Percentiles rank a stretch among this genome's conserved stretches.
Conservation (phyloP, 2,797 vertebrate species). For the Schizopygopsis pylzovi region DNA sequence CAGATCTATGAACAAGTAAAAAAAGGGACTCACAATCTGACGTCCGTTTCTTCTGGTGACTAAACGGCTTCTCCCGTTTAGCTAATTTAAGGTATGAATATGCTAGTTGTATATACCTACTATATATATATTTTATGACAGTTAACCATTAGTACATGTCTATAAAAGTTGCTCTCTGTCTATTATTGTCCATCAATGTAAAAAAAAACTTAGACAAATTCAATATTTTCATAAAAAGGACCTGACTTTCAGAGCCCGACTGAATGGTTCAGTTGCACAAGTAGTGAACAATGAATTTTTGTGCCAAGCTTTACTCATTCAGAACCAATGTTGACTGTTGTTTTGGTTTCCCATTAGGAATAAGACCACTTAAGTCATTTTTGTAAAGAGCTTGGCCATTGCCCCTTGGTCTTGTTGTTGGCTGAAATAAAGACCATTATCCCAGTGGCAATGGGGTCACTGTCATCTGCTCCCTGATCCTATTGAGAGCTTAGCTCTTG, state of each 20-base stretch:
- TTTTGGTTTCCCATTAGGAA: neutral
- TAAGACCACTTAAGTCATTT: constrained; percentile 7
- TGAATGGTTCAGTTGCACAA: neutral
- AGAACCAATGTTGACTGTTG: neutral
- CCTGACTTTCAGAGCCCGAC: neutral
- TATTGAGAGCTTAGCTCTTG: constrained; percentile 45
- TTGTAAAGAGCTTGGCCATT: constrained; percentile 10
- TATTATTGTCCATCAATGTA: neutral
- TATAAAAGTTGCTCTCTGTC: neutral
- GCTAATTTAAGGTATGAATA: neutral
- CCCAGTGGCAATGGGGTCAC: constrained; percentile 6
- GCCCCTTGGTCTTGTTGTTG: constrained; percentile 14
- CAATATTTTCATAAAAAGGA: neutral
- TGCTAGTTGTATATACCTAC: neutral
- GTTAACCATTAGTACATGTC: neutral
- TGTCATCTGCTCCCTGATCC: constrained; percentile 35
- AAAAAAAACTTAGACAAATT: neutral
- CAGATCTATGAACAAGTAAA: no score
- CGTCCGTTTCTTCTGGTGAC: no score
- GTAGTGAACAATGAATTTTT: neutral
- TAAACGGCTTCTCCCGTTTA: no score
- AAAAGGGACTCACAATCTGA: no score
- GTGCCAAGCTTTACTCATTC: neutral
- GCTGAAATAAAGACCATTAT: constrained; percentile 24
- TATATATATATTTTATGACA: neutral